Evolutionary conservation across 2,797 vertebrate species (phyloP), one percentile per base, ranked within the genome.

Genomic region (Gambusia yucatana): DNA sequence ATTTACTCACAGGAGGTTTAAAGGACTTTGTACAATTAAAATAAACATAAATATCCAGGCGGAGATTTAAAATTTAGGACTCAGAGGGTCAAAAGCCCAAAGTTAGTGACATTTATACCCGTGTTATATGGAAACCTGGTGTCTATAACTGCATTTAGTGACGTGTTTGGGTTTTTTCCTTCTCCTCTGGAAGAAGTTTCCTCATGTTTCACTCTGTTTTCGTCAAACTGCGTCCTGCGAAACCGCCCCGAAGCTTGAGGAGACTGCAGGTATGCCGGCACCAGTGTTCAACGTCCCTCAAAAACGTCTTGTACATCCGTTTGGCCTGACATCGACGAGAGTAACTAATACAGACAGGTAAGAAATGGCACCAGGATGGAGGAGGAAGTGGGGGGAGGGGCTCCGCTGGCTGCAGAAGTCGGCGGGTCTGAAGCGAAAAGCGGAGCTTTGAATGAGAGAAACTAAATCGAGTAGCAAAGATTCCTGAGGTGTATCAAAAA

Each of bases 401-500:
- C 61, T 86, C 90, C 80, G 76, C 75, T 33, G 9, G 69, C 48
- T 30, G 76, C 11, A 28, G 28, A n/a, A 57, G 36, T 44, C 52
- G 7, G 28, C 7, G 72, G 39, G 48, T 41, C 33, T 36, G 9
- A 41, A 59, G n/a, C 7, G 48, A 36, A 41, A 67, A 65, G 63
- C 63, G 8, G 30, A 8, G 17, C 39, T 39, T 39, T 39, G 39
- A 67, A 67, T 43, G 65, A 28, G 67, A 69, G 67, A n/a, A 13
- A 65, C 57, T 14, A 22, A 30, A 43, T 10, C 3, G 41, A 44
- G 8, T 93, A 93, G 93, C 94, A 92, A 96, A 96, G 94, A 92
- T 98, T 98, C 97, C 97, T 98, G 97, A 98, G 97, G 97, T 96
- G 97, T 90, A 96, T 95, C 92, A 88, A 63, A 88, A 91, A 92